phyloP scores from a whole-genome alignment of 2,888 invertebrate species.

The Microchrysa polita region DNA sequence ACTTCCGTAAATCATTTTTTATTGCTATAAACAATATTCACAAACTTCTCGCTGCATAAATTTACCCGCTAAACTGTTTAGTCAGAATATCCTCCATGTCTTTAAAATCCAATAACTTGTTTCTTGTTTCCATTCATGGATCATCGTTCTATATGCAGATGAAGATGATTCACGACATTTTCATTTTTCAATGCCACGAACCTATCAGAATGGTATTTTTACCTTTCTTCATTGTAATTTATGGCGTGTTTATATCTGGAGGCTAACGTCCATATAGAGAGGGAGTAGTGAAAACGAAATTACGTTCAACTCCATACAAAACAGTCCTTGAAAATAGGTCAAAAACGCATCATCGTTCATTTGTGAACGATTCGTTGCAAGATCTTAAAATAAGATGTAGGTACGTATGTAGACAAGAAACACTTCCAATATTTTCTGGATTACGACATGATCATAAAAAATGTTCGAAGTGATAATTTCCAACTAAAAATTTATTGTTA shows the following conservation, averaged over 20 bases:
- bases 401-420: too few species aligned
- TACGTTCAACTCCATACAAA: too few species aligned
- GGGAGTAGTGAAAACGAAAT: neutral
- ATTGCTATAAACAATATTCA: too few species aligned
- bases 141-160: too few species aligned
- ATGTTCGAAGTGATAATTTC: neutral
- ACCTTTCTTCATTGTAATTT: conserved; percentile 26
- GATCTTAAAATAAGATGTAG: too few species aligned
- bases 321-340: conserved; percentile 30
- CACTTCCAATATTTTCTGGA: neutral
- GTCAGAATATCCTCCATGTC: too few species aligned
- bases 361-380: neutral
- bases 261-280: neutral
- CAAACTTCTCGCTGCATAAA: too few species aligned
- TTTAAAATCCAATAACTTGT: too few species aligned
- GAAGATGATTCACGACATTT: neutral
- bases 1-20: too few species aligned
- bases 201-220: conserved; percentile 28
- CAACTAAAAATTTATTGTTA: neutral
- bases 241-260: neutral
- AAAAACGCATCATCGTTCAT: neutral
- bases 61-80: too few species aligned
- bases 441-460: conserved; percentile 1
- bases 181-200: conserved; percentile 14
- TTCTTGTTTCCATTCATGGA: too few species aligned